These are phyloP conservation scores for Eupithecia exiguata DNA, from an alignment of 2,888 invertebrate genomes.

Conservation along the genomic window DNA sequence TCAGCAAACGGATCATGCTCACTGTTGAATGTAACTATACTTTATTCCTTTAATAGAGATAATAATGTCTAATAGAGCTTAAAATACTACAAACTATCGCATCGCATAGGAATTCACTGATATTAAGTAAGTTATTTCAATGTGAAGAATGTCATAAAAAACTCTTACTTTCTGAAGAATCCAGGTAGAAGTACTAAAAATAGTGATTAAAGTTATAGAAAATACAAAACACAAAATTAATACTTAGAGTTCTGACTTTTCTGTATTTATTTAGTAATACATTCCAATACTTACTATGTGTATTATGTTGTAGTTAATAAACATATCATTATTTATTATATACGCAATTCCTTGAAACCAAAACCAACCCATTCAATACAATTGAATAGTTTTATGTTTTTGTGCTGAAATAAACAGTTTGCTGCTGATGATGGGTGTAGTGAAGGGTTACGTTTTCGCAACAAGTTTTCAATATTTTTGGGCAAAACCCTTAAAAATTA, in stretches of 20 bases:
- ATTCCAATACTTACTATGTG: background rate
- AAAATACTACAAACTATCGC: background rate
- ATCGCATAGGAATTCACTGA: background rate
- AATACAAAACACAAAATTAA: background rate
- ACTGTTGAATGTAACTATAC: conserved; percentile 88
- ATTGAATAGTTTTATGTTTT: too few relatives aligned
- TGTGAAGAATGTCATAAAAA: background rate
- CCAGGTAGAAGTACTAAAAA: too few relatives aligned
- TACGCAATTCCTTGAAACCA: too few relatives aligned
- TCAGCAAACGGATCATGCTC: conserved; percentile 94
- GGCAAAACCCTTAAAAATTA: background rate
- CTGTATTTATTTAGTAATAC: background rate
- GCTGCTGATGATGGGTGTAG: too few relatives aligned
- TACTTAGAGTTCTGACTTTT: background rate
- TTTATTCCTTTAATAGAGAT: background rate
- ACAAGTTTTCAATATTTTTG: background rate
- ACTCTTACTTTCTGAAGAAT: background rate
- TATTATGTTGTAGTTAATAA: too few relatives aligned
- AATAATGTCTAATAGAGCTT: background rate
- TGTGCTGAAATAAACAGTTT: too few relatives aligned
- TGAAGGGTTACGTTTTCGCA: background rate
- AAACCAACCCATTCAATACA: too few relatives aligned
- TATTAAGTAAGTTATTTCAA: background rate
- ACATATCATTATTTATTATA: too few relatives aligned
- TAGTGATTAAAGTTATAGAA: background rate